Evolutionary conservation across 2,888 invertebrate species (phyloP), one percentile per base, ranked within the genome.

Genomic region (Saturnia japonica): DNA sequence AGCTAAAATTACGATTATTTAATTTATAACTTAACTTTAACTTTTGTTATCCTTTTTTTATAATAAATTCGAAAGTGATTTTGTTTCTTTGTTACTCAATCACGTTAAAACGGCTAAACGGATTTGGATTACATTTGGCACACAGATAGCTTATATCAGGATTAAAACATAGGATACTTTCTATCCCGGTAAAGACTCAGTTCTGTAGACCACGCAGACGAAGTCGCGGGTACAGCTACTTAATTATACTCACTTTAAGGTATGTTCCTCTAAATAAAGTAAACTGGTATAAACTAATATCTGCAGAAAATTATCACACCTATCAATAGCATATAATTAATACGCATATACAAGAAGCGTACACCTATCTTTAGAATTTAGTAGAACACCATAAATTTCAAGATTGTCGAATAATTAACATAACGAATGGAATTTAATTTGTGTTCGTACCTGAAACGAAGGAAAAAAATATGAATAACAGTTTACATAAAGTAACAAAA

Each of bases 391-490:
- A 11, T 9, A 54, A 22, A 54, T 54, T 11, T 22, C 54, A 22
- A 54, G 54, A 22, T 54, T 54, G 19, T 22, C 22, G 6, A 19
- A 47, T 47, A 16, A 47, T 47, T n/a, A 47, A 47, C 8, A 54
- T 54, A 51, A 51, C 57, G 57, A 25, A 25, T 25, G 14, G 28
- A 14, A 28, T 14, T 14, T 4, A 12, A 14, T 4, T 28, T 28
- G 12, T 14, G 8, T 28, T 60, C 57, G 28, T 60, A 60, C 57
- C 57, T 60, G 57, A 60, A 60, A 60, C 57, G 28, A 60, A 60
- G 11, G 14, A 28, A 60, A 28, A 60, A 28, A 60, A 28, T 60
- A 60, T 60, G 1, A 28, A 14, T 60, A 12, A 14, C 57, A 60
- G 57, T 60, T 54, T 22, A 11, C n/a, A 54, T 22, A 22, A 22